Base-by-base conservation (phyloP, 2,797 vertebrate genomes). In the Cheracebus regulus region DNA sequence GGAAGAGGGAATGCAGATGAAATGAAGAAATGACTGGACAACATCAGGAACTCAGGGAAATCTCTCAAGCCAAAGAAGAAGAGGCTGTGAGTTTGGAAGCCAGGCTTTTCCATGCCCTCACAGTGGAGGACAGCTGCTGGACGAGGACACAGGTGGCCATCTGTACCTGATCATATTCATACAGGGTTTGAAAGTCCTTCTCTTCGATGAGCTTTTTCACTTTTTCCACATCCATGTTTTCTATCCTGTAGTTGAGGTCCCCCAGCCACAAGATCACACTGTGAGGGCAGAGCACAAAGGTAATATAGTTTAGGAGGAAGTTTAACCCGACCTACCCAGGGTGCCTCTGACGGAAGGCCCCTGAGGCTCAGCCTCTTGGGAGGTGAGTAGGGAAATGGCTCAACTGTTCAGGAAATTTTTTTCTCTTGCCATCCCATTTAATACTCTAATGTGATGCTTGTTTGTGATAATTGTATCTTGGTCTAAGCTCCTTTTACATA, bases 221-320 rank as follows among this genome's bases (percentile, higher is more conserved):
- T 73, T 97, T 97, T n/a, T 99, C 99, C 30, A 99, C 98, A 2
- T 99, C 99, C 93, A 99, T 98, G 0, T 99, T 99, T 98, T 99
- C 99, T 98, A 99, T 99, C 90, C 99, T 99, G 98, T 99, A 99
- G 99, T 99, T 99, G 89, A 99, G 99, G 98, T 99, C 99, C 57
- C 99, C 99, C 81, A 99, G 97, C 99, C 99, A 99, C 4, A 99
- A 98, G 97, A 99, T 98, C 82, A 99, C 98, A 98, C 99, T 99
- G 98, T 58, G 98, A 97, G 96, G 97, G 98, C 97, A 97, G 96
- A 98, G 96, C 2, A 97, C 94, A 97, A 19, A 84, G 46, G 72
- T 36, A 61, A 92, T 41, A 67, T 82, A 57, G 14, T 57, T 95
- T 72, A 50, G 83, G 44, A 79, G 39, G 73, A 50, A 67, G 20